Base-by-base conservation (phyloP, 2,113 vertebrate genomes). In the Anolis sagrei region DNA sequence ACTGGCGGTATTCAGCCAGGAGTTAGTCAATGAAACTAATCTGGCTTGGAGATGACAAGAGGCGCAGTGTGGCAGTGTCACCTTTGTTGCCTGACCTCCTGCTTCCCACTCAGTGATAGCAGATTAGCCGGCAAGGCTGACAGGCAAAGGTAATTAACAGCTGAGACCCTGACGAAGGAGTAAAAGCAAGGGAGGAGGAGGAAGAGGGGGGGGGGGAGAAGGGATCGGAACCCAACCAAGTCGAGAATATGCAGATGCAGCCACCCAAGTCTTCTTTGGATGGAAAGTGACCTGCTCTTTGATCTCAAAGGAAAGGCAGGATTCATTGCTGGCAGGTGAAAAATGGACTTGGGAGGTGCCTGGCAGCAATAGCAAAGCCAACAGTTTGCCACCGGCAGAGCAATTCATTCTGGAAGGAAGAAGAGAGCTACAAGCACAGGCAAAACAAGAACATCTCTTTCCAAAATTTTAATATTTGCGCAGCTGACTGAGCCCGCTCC, bases 91-190 rank as follows among this genome's bases (percentile, higher is more conserved):
- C 95, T 88, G 93, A 94, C 94, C 93, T 82, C 81, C 86, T 44
- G 91, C 93, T 93, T 93, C 76, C 90, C 84, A 19, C 76, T 92
- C 91, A 0, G 36, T 49, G 92, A 93, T 92, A 91, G 86, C 94
- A 95, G 94, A 92, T 95, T 95, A 94, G 93, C 94, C 92, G 93
- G 91, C 92, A 48, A 2, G 93, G 91, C 89, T 92, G 94, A 90
- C 86, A 90, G 95, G 94, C 89, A 90, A 90, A 85, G 88, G 93
- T 93, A 94, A 95, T 95, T 95, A 96, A 94, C 94, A 96, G 95
- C 95, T 91, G 91, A 94, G 95, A 93, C 93, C 93, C 93, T 90
- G 90, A 51, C 25, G 78, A 86, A 85, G 72, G 68, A 73, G 23
- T 1, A 1, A 49, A 68, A 14, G 82, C 14, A 64, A 5, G 3